Conservation (phyloP, 2,888 invertebrate species). For the Halictus ligatus region DNA sequence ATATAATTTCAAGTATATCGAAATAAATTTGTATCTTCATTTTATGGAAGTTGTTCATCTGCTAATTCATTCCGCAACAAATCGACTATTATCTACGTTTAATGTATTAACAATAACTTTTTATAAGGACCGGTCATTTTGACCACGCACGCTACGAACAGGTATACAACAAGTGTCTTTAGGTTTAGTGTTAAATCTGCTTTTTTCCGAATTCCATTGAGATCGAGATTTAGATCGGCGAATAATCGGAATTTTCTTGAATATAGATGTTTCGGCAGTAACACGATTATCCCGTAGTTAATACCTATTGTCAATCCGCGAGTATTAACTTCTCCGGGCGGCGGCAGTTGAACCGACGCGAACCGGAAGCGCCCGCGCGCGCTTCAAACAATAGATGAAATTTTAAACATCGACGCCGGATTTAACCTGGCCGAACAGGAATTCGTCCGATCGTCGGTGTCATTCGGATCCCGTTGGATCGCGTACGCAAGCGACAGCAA, state of each 20-base stretch:
- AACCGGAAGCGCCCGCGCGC: neutral
- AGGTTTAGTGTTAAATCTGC: no score
- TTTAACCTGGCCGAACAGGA: neutral
- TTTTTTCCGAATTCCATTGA: no score
- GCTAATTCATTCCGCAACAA: no score
- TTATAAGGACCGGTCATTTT: no score
- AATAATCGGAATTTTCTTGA: neutral
- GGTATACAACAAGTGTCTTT: no score
- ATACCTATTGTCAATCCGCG: neutral
- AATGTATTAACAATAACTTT: no score
- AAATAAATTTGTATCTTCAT: no score
- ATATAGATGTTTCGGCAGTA: neutral
- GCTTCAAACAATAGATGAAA: neutral
- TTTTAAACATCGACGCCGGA: conserved; percentile 6
- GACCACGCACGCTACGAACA: no score
- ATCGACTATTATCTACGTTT: no score
- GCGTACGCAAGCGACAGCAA: neutral
- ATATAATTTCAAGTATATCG: no score
- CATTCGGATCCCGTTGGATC: neutral
- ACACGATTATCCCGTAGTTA: neutral
- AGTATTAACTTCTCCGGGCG: neutral
- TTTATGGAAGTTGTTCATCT: no score
- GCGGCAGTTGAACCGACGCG: neutral
- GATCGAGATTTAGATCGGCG: neutral
- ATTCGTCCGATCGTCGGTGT: neutral